These are phyloP conservation scores for Deroplatys truncata DNA, from an alignment of 2,888 invertebrate species.

Conservation along the genomic window DNA sequence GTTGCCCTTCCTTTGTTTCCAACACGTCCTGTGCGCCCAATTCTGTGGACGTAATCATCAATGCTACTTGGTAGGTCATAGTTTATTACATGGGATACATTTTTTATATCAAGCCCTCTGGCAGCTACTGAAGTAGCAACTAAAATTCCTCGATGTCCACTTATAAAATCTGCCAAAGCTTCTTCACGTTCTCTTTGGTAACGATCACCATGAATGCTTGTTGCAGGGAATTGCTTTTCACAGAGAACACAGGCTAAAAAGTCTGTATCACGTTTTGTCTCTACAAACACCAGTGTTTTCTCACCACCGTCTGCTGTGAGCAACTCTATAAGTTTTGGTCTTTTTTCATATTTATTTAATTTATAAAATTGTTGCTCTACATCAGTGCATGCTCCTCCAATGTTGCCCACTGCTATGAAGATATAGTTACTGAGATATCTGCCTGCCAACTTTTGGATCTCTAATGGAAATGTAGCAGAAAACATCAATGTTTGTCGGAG, in stretches of 20 bases:
- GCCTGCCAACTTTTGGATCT: conserved; percentile 72
- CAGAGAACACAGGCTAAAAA: conserved; percentile 80
- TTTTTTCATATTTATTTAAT: conserved; percentile 68
- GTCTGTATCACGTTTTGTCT: conserved; percentile 85
- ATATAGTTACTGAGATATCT: conserved; percentile 74
- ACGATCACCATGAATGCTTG: conserved; percentile 72
- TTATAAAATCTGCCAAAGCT: conserved; percentile 73
- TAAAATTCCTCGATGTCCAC: conserved; percentile 69
- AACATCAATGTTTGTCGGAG: conserved; percentile 67
- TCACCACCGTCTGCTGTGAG: conserved; percentile 52
- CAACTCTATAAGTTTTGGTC: conserved; percentile 66
- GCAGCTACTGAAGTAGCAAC: conserved; percentile 96
- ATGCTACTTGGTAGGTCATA: conserved; percentile 47
- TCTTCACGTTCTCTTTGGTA: conserved; percentile 68
- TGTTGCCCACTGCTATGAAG: conserved; percentile 86
- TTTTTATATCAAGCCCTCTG: conserved; percentile 87
- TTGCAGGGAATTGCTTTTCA: conserved; percentile 65
- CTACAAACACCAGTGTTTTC: conserved; percentile 82
- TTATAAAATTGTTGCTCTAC: conserved; percentile 76
- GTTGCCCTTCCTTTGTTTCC: conserved; percentile 47
- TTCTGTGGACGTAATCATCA: conserved; percentile 50
- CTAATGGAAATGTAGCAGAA: conserved; percentile 70
- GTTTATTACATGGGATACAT: conserved; percentile 58
- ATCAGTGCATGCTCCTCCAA: conserved; percentile 90
- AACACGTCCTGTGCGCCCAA: conserved; percentile 50